phyloP scores from a whole-genome alignment of 1,140 invertebrate species.

The Amphibalanus amphitrite region DNA sequence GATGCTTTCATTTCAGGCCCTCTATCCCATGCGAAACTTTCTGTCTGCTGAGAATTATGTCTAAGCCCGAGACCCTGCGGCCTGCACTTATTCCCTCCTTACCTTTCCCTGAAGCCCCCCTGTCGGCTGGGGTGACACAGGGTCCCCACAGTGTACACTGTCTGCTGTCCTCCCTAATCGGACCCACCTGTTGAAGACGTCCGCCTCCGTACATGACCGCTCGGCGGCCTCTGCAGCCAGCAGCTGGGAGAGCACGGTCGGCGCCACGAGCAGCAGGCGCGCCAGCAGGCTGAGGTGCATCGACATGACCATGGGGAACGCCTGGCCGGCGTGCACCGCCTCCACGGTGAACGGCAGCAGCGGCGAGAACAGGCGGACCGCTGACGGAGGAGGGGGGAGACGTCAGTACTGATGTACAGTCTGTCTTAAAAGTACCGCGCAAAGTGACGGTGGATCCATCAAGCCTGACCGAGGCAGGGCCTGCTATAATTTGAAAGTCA shows the following conservation, averaged over 20 bases:
- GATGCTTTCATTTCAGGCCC: no score
- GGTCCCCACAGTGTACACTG: no score
- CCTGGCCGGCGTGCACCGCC: constrained; percentile 42
- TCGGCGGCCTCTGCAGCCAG: constrained; percentile 12
- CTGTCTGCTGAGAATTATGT: no score
- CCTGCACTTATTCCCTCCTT: no score
- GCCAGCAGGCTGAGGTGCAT: constrained; percentile 58
- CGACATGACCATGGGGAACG: constrained; percentile 50
- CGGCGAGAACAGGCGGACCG: constrained; percentile 24
- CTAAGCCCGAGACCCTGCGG: no score
- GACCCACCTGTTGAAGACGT: constrained; percentile 6
- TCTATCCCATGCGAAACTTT: no score
- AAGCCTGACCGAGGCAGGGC: no score
- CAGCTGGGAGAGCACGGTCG: constrained; percentile 48
- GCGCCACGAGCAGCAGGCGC: constrained; percentile 52
- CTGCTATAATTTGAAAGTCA: no score
- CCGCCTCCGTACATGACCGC: neutral
- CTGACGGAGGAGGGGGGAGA: constrained; percentile 16
- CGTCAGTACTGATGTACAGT: neutral
- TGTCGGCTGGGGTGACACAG: no score
- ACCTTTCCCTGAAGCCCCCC: no score
- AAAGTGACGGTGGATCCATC: no score
- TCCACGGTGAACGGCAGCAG: constrained; percentile 24
- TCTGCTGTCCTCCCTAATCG: neutral
- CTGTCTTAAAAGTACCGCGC: no score